Evolutionary conservation across 1,140 invertebrate genomes (phyloP).

Genomic region (Sarcophaga peregrina): DNA sequence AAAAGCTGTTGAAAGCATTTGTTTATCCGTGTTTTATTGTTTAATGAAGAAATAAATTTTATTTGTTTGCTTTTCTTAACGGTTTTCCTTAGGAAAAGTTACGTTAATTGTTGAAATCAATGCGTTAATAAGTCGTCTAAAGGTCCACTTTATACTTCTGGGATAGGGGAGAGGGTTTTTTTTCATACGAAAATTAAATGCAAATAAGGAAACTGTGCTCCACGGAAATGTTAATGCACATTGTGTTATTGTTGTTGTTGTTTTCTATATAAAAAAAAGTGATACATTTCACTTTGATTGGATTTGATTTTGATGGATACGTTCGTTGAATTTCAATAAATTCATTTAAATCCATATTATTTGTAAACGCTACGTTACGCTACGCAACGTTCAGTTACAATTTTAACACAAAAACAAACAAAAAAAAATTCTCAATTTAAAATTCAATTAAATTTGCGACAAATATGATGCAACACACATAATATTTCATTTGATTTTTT

Average conservation of each 20-base stretch:
- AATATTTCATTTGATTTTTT: too few relatives aligned
- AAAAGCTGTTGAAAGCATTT: background rate
- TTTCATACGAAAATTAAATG: constrained; percentile 27
- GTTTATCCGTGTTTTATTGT: background rate
- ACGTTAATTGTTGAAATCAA: background rate
- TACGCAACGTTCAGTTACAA: too few relatives aligned
- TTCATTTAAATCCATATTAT: background rate
- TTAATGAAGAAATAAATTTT: background rate
- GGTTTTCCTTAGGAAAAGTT: background rate
- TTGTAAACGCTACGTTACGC: background rate
- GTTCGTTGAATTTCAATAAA: constrained; percentile 26
- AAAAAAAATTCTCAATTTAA: too few relatives aligned
- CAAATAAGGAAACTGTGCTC: constrained; percentile 37
- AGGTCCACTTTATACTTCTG: too few relatives aligned
- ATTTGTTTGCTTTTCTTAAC: background rate
- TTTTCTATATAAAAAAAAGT: background rate
- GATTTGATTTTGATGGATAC: constrained; percentile 19
- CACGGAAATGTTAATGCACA: constrained; percentile 26
- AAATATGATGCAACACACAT: too few relatives aligned
- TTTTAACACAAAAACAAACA: too few relatives aligned
- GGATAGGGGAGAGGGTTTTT: too few relatives aligned
- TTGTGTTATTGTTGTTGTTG: background rate
- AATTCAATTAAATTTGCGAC: too few relatives aligned
- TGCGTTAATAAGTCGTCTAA: too few relatives aligned
- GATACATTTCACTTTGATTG: constrained; percentile 30